Evolutionary conservation across 2,113 vertebrate genomes (phyloP), one percentile per base, ranked within the genome.

Genomic region (Trematomus loennbergii): DNA sequence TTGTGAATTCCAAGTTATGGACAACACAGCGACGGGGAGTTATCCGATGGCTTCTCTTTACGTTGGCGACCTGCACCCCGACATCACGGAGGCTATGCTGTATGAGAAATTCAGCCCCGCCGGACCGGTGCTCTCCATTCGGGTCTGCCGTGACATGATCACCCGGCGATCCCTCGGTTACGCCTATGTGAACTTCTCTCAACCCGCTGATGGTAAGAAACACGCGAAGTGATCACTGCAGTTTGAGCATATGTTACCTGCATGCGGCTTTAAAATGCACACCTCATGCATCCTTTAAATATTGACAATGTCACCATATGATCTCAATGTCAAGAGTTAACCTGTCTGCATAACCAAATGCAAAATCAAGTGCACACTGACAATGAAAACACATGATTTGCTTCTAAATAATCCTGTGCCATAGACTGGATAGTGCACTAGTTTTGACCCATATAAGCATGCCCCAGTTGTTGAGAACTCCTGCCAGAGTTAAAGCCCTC

Each of bases 81-180:
- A 99, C 65, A 98, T 99, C 93, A 99, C 98, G 40, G 98, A 99
- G 94, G 98, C 98, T 73, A 98, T 99, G 98, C 96, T 99, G 75
- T 99, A 99, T 0, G 98, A 99, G 96, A 99, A 99, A 95, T 99
- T 99, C 95, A 99, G 98, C 92, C 98, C 98, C 0, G 98, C 98
- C 0, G 98, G 98, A 57, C 98, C 98, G n/a, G 97, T 99, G 46
- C 96, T 99, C 61, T 99, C 98, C 85, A 99, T 99, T 91, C 97
- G 98, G 77, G 98, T 99, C 54, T 99, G 98, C 92, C 92, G 98
- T 49, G 98, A 99, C 71, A 99, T 99, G 98, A 99, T 99, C 95
- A 99, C 98, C 82, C 96, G 98, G 43, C 94, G 98, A 5, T 99
- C 98, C 17, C 94, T 99, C 20, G 98, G 98, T 20, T 99, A 99